phyloP scores from a whole-genome alignment of 2,888 invertebrate species.

The Cataglyphis altisquamis region DNA sequence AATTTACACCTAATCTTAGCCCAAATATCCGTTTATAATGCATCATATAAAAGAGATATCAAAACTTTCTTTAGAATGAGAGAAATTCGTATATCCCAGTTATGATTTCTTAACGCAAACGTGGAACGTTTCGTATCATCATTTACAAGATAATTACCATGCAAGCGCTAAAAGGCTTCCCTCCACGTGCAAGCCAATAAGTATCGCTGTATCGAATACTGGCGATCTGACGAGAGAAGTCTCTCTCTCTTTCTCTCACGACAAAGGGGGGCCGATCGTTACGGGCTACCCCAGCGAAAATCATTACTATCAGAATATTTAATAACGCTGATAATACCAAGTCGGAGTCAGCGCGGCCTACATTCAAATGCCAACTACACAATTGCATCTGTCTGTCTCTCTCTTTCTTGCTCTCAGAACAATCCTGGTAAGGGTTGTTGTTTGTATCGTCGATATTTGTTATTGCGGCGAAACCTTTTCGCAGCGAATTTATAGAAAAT shows the following conservation, averaged over 20 bases:
- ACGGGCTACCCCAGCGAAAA: slow-evolving; percentile 31
- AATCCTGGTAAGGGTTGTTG: slow-evolving; percentile 32
- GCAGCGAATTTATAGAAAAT: neutral
- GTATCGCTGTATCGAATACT: slow-evolving; percentile 8
- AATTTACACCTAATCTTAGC: too few species aligned
- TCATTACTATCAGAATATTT: slow-evolving; percentile 48
- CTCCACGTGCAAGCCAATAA: slow-evolving; percentile 18
- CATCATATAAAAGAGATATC: neutral
- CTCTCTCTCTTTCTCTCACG: neutral
- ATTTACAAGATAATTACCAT: slow-evolving; percentile 17
- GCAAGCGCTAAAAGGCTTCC: neutral
- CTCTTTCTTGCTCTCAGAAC: neutral
- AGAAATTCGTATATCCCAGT: slow-evolving; percentile 1
- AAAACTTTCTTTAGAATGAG: slow-evolving; percentile 24
- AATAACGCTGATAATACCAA: slow-evolving; percentile 49
- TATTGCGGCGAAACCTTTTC: neutral
- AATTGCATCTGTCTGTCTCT: neutral
- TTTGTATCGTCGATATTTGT: neutral
- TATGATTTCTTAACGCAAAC: slow-evolving; percentile 3
- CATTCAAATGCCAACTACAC: slow-evolving; percentile 49
- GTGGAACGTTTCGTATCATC: slow-evolving; percentile 11
- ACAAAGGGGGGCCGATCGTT: slow-evolving; percentile 33
- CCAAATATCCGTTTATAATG: neutral
- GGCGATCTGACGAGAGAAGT: neutral
- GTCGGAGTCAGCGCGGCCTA: slow-evolving; percentile 48